Base-by-base conservation (phyloP, 30 jellyfish, hydroid and myxozoan species). In the Hydractinia symbiolongicarpus region DNA sequence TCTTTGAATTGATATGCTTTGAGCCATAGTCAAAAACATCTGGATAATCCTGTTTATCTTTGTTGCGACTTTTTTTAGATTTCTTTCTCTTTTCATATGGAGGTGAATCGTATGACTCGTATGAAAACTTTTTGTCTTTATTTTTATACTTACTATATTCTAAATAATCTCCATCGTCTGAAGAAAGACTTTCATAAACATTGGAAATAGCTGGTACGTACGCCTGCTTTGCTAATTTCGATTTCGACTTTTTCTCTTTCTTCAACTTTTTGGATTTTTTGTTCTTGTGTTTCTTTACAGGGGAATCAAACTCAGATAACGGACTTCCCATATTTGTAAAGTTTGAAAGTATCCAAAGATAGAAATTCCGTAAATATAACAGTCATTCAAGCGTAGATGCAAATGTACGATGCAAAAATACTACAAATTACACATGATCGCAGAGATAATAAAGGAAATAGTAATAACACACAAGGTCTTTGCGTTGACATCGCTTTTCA, bases 221-320 rank as follows among this genome's bases (percentile, higher is more conserved):
- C 52, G 85, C 15, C 8, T 54, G 76, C 11, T 61, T 15, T 57
- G 55, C 60, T 50, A 21, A 14, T 16, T 58, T 55, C 30, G 57
- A 30, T 58, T 77, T 77, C 0, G 80, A 55, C 58, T 77, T 77
- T 68, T 83, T 83, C 81, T 83, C 83, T 64, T 73, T 60, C 83
- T 83, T 83, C 40, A 40, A n/a, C 17, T 56, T 58, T 54, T 83
- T 83, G 50, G 89, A 56, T 68, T 83, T 83, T 56, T 83, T 83
- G 49, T 68, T 61, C 76, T 75, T 61, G 53, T 76, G 84, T 54
- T 73, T 73, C 60, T 64, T 83, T 7, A 49, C 55, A 6, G 21
- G 67, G n/a, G 82, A 55, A 14, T 55, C 85, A 49, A 66, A 77
- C 44, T 61, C 74, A 9, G 85, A 77, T 61, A 50, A 61, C 11